A percentile compares a stretch with the other conserved stretches of the same genome.
Conservation (phyloP, 2,888 invertebrate species). For the Calameuta pallipes region DNA sequence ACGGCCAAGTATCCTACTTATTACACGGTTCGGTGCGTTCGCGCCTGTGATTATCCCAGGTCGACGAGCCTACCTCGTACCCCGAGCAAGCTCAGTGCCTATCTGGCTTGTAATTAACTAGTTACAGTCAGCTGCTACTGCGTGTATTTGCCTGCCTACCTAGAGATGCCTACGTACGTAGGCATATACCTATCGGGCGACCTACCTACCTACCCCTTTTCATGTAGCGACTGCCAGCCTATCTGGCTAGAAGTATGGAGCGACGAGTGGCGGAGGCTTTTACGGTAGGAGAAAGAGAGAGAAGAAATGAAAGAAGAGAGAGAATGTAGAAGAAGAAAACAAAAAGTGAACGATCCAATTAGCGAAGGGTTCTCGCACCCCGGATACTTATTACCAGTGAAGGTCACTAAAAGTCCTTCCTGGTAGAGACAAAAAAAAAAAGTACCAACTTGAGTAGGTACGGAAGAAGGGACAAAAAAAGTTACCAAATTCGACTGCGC, state of each 20-base stretch:
- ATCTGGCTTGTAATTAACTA: constrained; percentile 32
- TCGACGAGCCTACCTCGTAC: constrained; percentile 2
- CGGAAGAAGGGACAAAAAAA: not conserved
- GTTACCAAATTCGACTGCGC: not conserved
- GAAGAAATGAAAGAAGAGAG: not conserved
- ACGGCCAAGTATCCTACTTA: constrained; percentile 36
- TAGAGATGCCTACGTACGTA: no score
- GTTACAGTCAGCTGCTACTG: constrained; percentile 20
- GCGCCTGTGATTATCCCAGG: constrained; percentile 35
- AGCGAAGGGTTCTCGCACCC: constrained; percentile 5
- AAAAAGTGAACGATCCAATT: constrained; percentile 7
- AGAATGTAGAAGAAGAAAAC: not conserved
- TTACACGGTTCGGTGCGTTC: constrained; percentile 37
- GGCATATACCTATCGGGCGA: not conserved
- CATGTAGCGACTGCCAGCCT: not conserved
- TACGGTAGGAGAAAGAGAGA: not conserved
- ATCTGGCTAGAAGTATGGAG: not conserved
- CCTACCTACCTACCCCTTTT: not conserved
- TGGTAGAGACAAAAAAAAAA: not conserved
- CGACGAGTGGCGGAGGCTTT: not conserved
- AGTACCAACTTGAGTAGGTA: not conserved
- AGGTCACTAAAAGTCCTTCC: not conserved
- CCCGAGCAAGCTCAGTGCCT: constrained; percentile 17
- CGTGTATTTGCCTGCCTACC: not conserved
- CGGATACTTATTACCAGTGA: not conserved